Base-by-base conservation (phyloP, 2,888 invertebrate genomes). In the Philhelius pedissequus region DNA sequence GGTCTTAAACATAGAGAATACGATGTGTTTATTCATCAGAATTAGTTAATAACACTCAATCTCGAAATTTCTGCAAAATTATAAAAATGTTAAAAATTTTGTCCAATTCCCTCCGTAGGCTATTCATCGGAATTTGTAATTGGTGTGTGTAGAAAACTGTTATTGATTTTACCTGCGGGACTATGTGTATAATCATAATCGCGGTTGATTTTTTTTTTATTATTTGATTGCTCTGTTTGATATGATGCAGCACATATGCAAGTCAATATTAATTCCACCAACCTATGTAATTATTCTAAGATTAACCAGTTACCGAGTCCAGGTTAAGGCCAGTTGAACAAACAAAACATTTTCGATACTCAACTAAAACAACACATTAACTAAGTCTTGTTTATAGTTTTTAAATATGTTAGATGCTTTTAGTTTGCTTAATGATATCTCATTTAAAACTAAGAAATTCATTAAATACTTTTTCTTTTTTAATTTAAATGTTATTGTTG, bases 271-370 rank as follows among this genome's bases (percentile, higher is more conserved):
- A 20, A 43, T 62, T 60, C 64, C 30, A 48, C 50, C 27, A 32
- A 71, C 5, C 48, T 43, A 11, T 64, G 18, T 66, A 74, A 79
- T 75, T 75, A 83, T 66, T 66, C 56, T 74, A 20, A 69, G 50
- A 52, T 68, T 69, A 70, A 79, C 77, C 60, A 54, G 68, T 82
- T 77, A 58, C 52, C 18, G 27, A 74, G 32, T 56, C 30, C 58
- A 35, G 83, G 83, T 79, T 70, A 70, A 83, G 83, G 83, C 68
- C 35, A 25, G 22, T 32, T 74, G 48, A 60, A 62, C 52, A 66
- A 78, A 52, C 15, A 45, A 35, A 30, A 27, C 15, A 2, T 9
- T 27, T 60, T 43, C 27, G 2, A 27, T 18, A 64, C 32, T 52
- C 22, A 64, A 32, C n/a, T 64, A 1, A 48, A 62, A 32, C 48